A percentile compares a stretch with the other conserved stretches of the same genome.
phyloP scores from a whole-genome alignment of 2,113 vertebrate species.

The Cryptotis parvus region DNA sequence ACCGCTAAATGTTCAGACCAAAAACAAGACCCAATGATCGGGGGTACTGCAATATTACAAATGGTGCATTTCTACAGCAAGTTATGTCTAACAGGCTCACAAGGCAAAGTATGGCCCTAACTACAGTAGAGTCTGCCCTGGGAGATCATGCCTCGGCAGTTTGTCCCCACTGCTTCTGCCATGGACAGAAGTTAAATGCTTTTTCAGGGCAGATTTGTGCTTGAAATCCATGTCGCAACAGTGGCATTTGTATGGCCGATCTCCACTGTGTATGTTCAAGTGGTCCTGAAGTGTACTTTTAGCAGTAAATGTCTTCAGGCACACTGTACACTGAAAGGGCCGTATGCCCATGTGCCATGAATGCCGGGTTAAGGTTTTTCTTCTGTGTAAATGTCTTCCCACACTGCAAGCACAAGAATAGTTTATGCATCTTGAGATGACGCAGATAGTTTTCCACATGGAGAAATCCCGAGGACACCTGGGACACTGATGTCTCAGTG shows the following conservation, averaged over 20 bases:
- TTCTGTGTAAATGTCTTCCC: constrained; percentile 92
- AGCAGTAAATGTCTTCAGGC: constrained; percentile 93
- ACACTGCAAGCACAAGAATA: constrained; percentile 92
- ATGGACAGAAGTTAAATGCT: constrained; percentile 91
- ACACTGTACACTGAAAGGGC: constrained; percentile 93
- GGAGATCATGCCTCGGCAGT: constrained; percentile 83
- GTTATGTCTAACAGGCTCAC: constrained; percentile 16
- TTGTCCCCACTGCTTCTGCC: constrained; percentile 88
- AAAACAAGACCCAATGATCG: constrained; percentile 42
- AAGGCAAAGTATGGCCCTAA: constrained; percentile 65
- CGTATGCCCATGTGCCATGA: constrained; percentile 90
- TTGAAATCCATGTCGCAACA: constrained; percentile 92
- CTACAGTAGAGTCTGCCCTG: constrained; percentile 87
- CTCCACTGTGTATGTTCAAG: constrained; percentile 92
- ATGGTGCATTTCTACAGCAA: constrained; percentile 57
- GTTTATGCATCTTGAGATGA: constrained; percentile 93
- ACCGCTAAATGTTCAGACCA: constrained; percentile 41
- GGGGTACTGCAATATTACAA: background rate
- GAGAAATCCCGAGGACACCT: constrained; percentile 92
- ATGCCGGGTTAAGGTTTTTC: constrained; percentile 92
- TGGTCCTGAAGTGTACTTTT: constrained; percentile 93
- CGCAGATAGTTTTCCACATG: constrained; percentile 92
- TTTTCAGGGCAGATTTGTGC: constrained; percentile 91
- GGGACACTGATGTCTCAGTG: constrained; percentile 90
- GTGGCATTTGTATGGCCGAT: constrained; percentile 89